phyloP scores from a whole-genome alignment of 1,140 invertebrate species.

The Wiebesia pumilae region DNA sequence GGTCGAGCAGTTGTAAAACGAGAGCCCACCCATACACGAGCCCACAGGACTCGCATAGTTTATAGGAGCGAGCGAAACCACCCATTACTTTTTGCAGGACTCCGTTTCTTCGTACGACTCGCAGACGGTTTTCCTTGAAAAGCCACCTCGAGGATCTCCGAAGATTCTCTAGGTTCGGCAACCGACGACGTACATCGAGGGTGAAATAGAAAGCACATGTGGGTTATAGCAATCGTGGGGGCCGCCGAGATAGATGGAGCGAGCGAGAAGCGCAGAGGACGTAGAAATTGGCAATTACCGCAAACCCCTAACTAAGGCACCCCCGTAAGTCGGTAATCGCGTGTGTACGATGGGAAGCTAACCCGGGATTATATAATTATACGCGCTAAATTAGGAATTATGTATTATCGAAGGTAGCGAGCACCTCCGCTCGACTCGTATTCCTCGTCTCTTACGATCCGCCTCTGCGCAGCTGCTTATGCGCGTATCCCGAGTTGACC shows the following conservation, averaged over 20 bases:
- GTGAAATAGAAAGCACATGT: conserved; percentile 1
- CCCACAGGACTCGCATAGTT: neutral
- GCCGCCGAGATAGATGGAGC: neutral
- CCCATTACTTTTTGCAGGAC: conserved; percentile 25
- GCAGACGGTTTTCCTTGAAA: conserved; percentile 40
- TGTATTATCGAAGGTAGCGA: conserved; percentile 26
- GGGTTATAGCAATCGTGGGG: neutral
- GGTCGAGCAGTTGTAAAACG: neutral
- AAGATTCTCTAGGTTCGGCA: neutral
- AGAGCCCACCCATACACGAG: neutral
- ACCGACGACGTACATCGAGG: neutral
- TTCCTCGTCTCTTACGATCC: neutral
- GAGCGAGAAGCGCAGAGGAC: conserved; percentile 37
- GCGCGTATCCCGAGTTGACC: neutral
- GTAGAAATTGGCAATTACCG: conserved; percentile 68
- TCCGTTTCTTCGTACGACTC: neutral
- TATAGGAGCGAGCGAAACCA: neutral
- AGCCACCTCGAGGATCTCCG: neutral
- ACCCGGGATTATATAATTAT: conserved; percentile 39
- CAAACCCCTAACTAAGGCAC: conserved; percentile 62
- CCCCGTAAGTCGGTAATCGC: conserved; percentile 29
- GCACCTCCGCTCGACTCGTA: conserved; percentile 40
- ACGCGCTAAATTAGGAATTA: conserved; percentile 45
- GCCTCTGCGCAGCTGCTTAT: conserved; percentile 32
- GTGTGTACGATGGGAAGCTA: conserved; percentile 47